A percentile compares a stretch with the other conserved stretches of the same genome.
These are phyloP conservation scores for Acleris cristana DNA, from an alignment of 2,888 invertebrate species.

Conservation along the genomic window DNA sequence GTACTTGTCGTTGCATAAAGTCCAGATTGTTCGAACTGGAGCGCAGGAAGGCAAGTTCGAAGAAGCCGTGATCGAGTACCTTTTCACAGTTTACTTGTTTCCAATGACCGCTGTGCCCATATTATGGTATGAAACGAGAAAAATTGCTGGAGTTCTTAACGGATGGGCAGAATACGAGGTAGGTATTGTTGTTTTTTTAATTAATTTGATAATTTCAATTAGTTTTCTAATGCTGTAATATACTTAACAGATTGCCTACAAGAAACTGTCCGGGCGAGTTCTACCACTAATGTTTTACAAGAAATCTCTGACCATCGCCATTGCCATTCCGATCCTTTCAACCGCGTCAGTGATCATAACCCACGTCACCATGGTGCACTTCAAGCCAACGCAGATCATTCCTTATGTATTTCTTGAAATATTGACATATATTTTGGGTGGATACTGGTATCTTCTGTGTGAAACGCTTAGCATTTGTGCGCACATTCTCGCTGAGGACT, in stretches of 20 bases:
- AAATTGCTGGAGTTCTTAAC: slow-evolving; percentile 84
- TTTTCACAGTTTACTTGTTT: slow-evolving; percentile 88
- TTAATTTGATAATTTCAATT: background rate
- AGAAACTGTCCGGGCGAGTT: slow-evolving; percentile 82
- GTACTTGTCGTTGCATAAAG: slow-evolving; percentile 85
- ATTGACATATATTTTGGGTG: slow-evolving; percentile 87
- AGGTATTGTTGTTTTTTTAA: slow-evolving; percentile 37
- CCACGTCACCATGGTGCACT: slow-evolving; percentile 88
- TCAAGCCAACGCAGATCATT: slow-evolving; percentile 85
- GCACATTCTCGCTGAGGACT: slow-evolving; percentile 86
- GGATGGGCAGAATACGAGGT: slow-evolving; percentile 88
- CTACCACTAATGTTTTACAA: slow-evolving; percentile 83
- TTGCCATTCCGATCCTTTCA: slow-evolving; percentile 85
- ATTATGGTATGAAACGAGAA: slow-evolving; percentile 87
- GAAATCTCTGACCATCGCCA: slow-evolving; percentile 83
- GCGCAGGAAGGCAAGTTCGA: slow-evolving; percentile 86
- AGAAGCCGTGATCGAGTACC: slow-evolving; percentile 89
- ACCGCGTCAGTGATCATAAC: slow-evolving; percentile 86
- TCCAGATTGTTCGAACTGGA: slow-evolving; percentile 83
- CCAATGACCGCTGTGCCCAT: slow-evolving; percentile 86
- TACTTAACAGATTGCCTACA: slow-evolving; percentile 81
- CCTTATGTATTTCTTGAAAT: slow-evolving; percentile 89
- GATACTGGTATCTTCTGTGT: slow-evolving; percentile 88
- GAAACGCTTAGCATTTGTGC: slow-evolving; percentile 86
- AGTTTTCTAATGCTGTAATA: background rate